These are phyloP conservation scores for Forbesichthys papilliferus DNA, from an alignment of 2,113 vertebrate genomes.

Conservation along the genomic window DNA sequence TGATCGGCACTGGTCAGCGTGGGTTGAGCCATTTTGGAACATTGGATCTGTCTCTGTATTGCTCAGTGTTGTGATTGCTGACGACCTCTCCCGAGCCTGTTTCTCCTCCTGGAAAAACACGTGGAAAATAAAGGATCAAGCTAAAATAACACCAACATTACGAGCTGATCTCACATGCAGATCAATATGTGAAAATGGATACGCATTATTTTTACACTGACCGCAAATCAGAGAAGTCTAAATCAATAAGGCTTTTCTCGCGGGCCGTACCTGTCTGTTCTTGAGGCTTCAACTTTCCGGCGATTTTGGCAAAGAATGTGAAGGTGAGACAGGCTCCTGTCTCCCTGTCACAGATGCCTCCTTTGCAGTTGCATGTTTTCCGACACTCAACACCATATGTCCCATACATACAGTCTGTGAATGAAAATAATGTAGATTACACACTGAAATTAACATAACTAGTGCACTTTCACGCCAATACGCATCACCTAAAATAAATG, in stretches of 20 bases:
- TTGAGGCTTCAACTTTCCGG: slow-evolving; percentile 72
- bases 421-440: slow-evolving; percentile 5
- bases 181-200: too few species aligned
- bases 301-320: slow-evolving; percentile 85
- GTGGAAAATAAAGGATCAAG: background rate
- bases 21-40: slow-evolving; percentile 85
- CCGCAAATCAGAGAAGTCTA: too few species aligned
- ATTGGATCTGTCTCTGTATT: slow-evolving; percentile 70
- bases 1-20: slow-evolving; percentile 80
- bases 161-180: too few species aligned
- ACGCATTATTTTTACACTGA: too few species aligned
- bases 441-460: background rate
- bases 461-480: background rate
- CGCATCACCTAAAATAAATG: background rate
- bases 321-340: slow-evolving; percentile 90
- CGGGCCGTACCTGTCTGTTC: slow-evolving; percentile 76
- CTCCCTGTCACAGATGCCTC: slow-evolving; percentile 89
- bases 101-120: slow-evolving; percentile 69
- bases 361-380: slow-evolving; percentile 88
- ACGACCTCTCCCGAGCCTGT: slow-evolving; percentile 87
- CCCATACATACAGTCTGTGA: slow-evolving; percentile 89
- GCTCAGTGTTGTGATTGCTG: slow-evolving; percentile 73
- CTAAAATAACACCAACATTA: background rate
- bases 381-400: slow-evolving; percentile 92
- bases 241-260: background rate